phyloP scores from a whole-genome alignment of 2,888 invertebrate genomes.

The Gymnosoma rotundatum region DNA sequence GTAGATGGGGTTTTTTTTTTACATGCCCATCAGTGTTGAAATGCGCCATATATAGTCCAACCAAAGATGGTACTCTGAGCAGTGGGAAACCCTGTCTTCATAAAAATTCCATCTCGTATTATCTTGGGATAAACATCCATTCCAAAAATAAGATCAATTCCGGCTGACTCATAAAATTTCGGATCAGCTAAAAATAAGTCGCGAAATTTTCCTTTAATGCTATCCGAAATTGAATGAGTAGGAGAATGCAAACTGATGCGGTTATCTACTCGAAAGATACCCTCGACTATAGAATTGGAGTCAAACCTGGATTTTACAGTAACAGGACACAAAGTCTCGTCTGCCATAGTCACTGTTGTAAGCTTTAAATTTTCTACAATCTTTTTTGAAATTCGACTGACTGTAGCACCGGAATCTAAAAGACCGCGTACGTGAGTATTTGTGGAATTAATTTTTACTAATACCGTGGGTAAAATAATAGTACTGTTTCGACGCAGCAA shows the following conservation, averaged over 20 bases:
- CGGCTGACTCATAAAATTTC: slow-evolving; percentile 4
- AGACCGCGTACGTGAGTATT: background rate
- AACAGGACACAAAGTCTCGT: background rate
- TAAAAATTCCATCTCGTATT: background rate
- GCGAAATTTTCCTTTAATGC: background rate
- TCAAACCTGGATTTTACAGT: no score
- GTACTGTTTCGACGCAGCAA: background rate
- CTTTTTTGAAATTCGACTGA: slow-evolving; percentile 1
- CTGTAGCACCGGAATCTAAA: background rate
- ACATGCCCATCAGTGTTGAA: no score
- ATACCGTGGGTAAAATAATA: background rate
- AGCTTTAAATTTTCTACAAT: background rate
- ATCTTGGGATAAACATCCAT: background rate
- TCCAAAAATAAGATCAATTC: background rate
- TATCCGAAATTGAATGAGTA: background rate
- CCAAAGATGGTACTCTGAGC: background rate
- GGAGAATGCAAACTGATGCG: background rate
- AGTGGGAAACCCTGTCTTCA: background rate
- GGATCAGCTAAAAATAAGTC: slow-evolving; percentile 6
- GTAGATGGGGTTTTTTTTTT: no score
- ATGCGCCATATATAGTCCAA: no score
- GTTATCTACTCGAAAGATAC: no score
- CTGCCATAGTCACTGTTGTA: background rate
- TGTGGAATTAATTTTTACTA: no score
- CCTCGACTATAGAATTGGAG: no score